A percentile compares a stretch with the other conserved stretches of the same genome.
These are phyloP conservation scores for Philopotamus ludificatus DNA, from an alignment of 1,140 invertebrate species.

Conservation along the genomic window DNA sequence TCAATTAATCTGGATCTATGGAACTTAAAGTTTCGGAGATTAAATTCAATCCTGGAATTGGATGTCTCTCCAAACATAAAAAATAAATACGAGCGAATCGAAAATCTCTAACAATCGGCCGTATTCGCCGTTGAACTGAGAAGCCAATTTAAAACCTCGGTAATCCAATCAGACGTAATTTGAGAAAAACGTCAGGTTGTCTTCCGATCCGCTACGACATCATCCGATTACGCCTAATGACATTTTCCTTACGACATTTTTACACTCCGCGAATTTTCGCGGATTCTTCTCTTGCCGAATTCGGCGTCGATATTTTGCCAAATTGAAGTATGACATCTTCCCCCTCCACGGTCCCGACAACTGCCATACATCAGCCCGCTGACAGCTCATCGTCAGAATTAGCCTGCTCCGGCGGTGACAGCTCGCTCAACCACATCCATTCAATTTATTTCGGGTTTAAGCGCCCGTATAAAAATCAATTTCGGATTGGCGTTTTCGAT, in stretches of 20 bases:
- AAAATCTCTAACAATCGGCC: no score
- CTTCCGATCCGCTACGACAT: conserved; percentile 21
- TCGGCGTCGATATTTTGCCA: background rate
- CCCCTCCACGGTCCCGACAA: background rate
- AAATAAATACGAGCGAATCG: no score
- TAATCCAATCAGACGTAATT: conserved; percentile 29
- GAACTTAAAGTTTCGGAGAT: no score
- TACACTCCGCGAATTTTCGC: background rate
- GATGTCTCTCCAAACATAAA: no score
- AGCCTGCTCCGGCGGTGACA: background rate
- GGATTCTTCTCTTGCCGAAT: no score
- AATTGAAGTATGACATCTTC: no score
- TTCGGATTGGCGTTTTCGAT: no score
- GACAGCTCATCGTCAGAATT: conserved; percentile 5
- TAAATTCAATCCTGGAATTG: no score
- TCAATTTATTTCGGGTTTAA: background rate
- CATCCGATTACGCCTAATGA: conserved; percentile 30
- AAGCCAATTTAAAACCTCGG: conserved; percentile 16
- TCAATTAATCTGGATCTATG: no score
- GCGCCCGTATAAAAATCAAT: no score
- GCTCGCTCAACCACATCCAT: background rate
- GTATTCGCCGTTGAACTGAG: background rate
- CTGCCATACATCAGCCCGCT: background rate
- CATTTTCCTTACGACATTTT: conserved; percentile 2
- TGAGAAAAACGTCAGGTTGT: conserved; percentile 21